Percentiles rank a stretch among this genome's conserved stretches.
phyloP scores from a whole-genome alignment of 2,113 vertebrate species.

The Sinocyclocheilus anshuiensis region DNA sequence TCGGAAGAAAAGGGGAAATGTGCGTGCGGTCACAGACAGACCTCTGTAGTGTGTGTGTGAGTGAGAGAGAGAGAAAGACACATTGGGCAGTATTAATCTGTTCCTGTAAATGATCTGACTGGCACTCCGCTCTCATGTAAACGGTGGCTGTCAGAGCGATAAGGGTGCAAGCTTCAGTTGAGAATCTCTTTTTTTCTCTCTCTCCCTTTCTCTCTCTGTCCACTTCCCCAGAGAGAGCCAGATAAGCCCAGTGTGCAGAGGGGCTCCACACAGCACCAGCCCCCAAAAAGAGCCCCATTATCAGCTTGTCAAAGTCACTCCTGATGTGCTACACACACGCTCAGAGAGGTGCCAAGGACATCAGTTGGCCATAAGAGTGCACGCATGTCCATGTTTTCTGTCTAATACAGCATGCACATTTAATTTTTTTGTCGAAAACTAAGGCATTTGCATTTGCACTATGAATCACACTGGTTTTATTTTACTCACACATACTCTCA shows the following conservation, averaged over 20 bases:
- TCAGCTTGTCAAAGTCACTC: slow-evolving; percentile 72
- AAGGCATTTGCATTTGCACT: background rate
- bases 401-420: background rate
- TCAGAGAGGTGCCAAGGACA: slow-evolving; percentile 37
- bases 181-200: slow-evolving; percentile 44
- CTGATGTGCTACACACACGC: slow-evolving; percentile 46
- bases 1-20: slow-evolving; percentile 4
- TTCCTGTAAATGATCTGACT: slow-evolving; percentile 69
- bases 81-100: slow-evolving; percentile 60
- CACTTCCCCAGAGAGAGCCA: slow-evolving; percentile 57
- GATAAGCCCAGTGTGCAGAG: slow-evolving; percentile 62
- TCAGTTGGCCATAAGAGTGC: slow-evolving; percentile 36
- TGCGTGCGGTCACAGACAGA: slow-evolving; percentile 8
- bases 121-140: slow-evolving; percentile 59
- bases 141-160: slow-evolving; percentile 63
- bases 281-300: slow-evolving; percentile 72
- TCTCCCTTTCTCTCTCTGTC: slow-evolving; percentile 45
- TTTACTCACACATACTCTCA: background rate
- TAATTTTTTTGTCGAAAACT: background rate
- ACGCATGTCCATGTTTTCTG: background rate
- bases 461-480: background rate
- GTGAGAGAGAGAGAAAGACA: slow-evolving; percentile 33
- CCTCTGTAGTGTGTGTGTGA: slow-evolving; percentile 25
- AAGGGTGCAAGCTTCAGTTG: slow-evolving; percentile 50
- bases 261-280: slow-evolving; percentile 50